Base-by-base conservation (phyloP, 1,140 invertebrate species). In the Lordiphosa collinella region DNA sequence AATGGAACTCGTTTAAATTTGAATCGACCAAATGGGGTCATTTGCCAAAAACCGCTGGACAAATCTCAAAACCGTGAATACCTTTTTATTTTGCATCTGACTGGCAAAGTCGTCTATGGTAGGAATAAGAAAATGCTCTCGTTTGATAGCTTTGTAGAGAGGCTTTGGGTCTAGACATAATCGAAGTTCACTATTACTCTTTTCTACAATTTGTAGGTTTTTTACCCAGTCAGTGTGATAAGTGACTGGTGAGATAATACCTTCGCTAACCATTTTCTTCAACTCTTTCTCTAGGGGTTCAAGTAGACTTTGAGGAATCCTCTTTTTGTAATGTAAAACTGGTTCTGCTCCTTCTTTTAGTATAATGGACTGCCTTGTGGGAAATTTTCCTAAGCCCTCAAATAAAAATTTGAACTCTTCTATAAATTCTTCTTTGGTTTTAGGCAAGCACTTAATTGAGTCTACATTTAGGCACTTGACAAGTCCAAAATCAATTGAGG, bases 331-430 rank as follows among this genome's bases (percentile, higher is more conserved):
- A 40, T 40, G 38, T 13, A 16, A 13, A 3, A 16, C 11, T 40
- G 11, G 10, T 41, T 41, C 14, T 18, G 16, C 38, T 3, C 14
- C 38, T 14, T 41, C 13, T 41, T 41, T 41, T 41, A 41, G 16
- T 12, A 14, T 10, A 41, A 41, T 41, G 4, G 38, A 41, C 14
- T 14, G 12, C 14, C 4, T 41, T 1, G 3, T 12, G 9, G 38
- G 38, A n/a, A 41, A 10, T n/a, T 18, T 41, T 10, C 38, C 38
- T 35, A 35, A n/a, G n/a, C n/a, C n/a, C n/a, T n/a, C n/a, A n/a
- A n/a, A n/a, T n/a, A n/a, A n/a, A n/a, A n/a, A n/a, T n/a, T 35
- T 35, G 11, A 41, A 41, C 9, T 41, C 13, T 14, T 14, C 9
- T 41, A 41, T 16, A 16, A 41, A 41, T 18, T 41, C 2, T 3